Evolutionary conservation across 2,888 invertebrate species (phyloP), one percentile per base, ranked within the genome.

Genomic region (Elegia similella): DNA sequence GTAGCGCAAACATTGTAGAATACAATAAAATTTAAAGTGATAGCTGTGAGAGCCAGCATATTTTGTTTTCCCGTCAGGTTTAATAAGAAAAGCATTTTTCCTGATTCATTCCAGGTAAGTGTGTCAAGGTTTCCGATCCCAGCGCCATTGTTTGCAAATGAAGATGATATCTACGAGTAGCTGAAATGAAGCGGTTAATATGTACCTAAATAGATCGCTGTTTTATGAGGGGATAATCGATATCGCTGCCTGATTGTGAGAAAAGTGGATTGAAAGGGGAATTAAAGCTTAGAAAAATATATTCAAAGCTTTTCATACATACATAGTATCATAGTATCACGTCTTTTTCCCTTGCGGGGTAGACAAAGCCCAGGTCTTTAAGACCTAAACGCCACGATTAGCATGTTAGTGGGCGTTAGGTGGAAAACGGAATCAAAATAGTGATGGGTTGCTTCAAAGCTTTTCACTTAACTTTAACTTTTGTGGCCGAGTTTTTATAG

Each of bases 31-130:
- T 53, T 13, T 7, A 30, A 54, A 54, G 44, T 32, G 43, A 13
- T 42, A 2, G 29, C 2, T 53, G 12, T 13, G 13, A 53, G 42
- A 23, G 15, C 17, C 17, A 32, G 16, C 16, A 12, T 42, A 7
- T 53, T 10, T 44, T 15, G 44, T 54, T 44, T 55, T 15, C 15
- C 30, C 54, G 46, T 44, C 44, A 29, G 15, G 53, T 44, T 46
- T 44, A 42, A 53, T 30, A 53, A 55, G 46, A 34, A 55, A 30
- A 54, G 43, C 32, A 44, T 54, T 54, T 52, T 55, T 55, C 29
- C 42, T 13, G 30, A 55, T 55, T 55, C 54, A 17, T 55, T 46
- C 23, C 54, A 55, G 54, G 54, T 46, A 44, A 55, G 54, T 55
- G 17, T 46, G 54, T 34, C 54, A 55, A 44, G 54, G 54, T 46